Percentiles rank a stretch among this genome's conserved stretches.
phyloP scores from a whole-genome alignment of 1,140 invertebrate genomes.

The Drosophila eugracilis region DNA sequence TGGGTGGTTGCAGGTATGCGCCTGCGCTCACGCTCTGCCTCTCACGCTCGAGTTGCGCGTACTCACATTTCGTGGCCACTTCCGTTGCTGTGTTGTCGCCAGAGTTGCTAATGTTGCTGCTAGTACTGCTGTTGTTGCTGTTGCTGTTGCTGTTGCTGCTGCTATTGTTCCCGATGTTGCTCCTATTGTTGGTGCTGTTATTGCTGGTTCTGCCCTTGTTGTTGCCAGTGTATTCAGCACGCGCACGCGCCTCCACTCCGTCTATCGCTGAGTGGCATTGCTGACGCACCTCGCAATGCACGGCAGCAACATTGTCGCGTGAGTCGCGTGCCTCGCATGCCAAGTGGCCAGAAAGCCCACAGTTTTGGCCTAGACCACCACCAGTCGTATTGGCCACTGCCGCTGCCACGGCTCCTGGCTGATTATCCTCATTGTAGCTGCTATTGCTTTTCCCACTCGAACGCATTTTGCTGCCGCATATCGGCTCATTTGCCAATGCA shows the following conservation, averaged over 20 bases:
- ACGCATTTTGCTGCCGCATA: conserved; percentile 15
- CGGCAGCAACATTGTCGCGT: conserved; percentile 48
- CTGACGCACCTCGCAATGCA: conserved; percentile 54
- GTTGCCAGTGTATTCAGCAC: conserved; percentile 74
- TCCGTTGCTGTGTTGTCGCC: conserved; percentile 56
- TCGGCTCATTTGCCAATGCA: conserved; percentile 53
- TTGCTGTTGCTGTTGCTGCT: neutral
- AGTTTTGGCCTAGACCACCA: conserved; percentile 56
- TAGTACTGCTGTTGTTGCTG: neutral
- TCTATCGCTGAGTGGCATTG: conserved; percentile 34
- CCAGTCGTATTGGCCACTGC: conserved; percentile 40
- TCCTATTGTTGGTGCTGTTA: conserved; percentile 23
- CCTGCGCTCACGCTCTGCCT: conserved; percentile 59
- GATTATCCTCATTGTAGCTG: no score
- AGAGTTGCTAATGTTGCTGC: conserved; percentile 4
- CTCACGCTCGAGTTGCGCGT: conserved; percentile 80
- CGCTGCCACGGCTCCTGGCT: conserved; percentile 3
- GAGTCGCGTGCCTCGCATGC: conserved; percentile 64
- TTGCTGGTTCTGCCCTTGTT: conserved; percentile 12
- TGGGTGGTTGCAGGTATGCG: conserved; percentile 72
- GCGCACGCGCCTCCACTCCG: conserved; percentile 58
- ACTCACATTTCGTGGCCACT: conserved; percentile 69
- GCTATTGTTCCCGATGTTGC: conserved; percentile 9
- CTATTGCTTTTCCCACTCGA: conserved; percentile 17
- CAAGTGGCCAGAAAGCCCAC: conserved; percentile 28